Percentiles rank a stretch among this genome's conserved stretches.
Conservation (phyloP, 2,888 invertebrate genomes). For the Leucophora obtusa region DNA sequence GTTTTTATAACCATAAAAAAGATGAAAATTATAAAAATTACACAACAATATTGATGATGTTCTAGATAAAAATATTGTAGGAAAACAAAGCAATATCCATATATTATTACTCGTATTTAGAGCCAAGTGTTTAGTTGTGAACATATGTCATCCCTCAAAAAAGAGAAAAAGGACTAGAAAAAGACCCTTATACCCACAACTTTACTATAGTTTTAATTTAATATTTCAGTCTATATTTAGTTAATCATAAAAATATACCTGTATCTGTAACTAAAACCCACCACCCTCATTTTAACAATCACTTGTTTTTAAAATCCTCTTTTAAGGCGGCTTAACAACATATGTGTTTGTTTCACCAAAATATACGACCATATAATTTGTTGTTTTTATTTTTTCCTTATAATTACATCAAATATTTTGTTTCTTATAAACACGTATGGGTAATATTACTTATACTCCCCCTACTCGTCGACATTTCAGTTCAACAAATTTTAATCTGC, state of each 20-base stretch:
- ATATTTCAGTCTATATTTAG: constrained; percentile 60
- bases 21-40: constrained; percentile 15
- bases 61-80: constrained; percentile 26
- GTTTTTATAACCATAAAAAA: constrained; percentile 4
- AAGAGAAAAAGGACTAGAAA: background rate
- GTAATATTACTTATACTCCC: constrained; percentile 12
- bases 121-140: constrained; percentile 19
- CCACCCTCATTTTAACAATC: constrained; percentile 40
- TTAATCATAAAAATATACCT: constrained; percentile 61
- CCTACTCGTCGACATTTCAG: background rate
- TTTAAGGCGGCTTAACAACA: constrained; percentile 51
- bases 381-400: constrained; percentile 32
- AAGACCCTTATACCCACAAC: constrained; percentile 20
- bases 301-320: constrained; percentile 59
- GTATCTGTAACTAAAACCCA: constrained; percentile 37
- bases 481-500: constrained; percentile 45
- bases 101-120: no score
- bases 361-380: constrained; percentile 45
- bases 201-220: constrained; percentile 57
- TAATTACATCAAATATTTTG: constrained; percentile 61
- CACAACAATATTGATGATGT: constrained; percentile 33
- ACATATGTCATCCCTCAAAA: constrained; percentile 58
- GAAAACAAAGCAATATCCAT: constrained; percentile 14
- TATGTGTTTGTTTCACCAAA: constrained; percentile 53
- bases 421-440: constrained; percentile 1